A percentile compares a stretch with the other conserved stretches of the same genome.
phyloP scores from a whole-genome alignment of 2,797 vertebrate genomes.

The Epinephelus coioides region DNA sequence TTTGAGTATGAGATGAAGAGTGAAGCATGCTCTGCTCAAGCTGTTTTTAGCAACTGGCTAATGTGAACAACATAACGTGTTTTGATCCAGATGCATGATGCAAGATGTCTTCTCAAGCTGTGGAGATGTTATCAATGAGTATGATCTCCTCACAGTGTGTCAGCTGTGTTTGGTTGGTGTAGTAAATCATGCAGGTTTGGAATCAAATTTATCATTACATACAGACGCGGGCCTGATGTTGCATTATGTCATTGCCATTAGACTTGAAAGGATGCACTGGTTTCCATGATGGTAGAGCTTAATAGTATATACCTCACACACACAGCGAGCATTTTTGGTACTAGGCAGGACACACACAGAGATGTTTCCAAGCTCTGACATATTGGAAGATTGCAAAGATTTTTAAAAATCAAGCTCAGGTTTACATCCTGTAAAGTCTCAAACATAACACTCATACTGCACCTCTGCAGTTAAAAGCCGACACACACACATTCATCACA shows the following conservation, averaged over 20 bases:
- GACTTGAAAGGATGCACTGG: background rate
- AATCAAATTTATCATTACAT: slow-evolving; percentile 31
- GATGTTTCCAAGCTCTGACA: background rate
- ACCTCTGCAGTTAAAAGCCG: slow-evolving; percentile 15
- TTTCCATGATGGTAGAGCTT: slow-evolving; percentile 11
- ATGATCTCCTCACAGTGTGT: slow-evolving; percentile 21
- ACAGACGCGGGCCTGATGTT: background rate
- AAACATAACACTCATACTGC: background rate
- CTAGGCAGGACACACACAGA: slow-evolving; percentile 7
- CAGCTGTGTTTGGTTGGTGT: slow-evolving; percentile 19
- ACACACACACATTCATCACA: slow-evolving; percentile 15
- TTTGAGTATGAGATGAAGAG: slow-evolving; percentile 48
- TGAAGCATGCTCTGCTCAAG: slow-evolving; percentile 20
- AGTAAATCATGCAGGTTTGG: slow-evolving; percentile 26
- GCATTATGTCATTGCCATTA: slow-evolving; percentile 28
- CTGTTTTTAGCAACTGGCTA: slow-evolving; percentile 62
- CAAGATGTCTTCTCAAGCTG: background rate
- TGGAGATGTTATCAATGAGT: slow-evolving; percentile 9
- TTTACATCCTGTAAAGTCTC: background rate
- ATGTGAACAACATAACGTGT: slow-evolving; percentile 31
- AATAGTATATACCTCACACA: slow-evolving; percentile 7
- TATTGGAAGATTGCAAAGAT: no score
- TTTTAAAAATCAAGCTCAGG: background rate
- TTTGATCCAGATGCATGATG: slow-evolving; percentile 13
- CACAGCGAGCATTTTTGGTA: slow-evolving; percentile 32